These are phyloP conservation scores for Zelostemma sp. DNA, from an alignment of 1,140 invertebrate genomes.

Conservation along the genomic window DNA sequence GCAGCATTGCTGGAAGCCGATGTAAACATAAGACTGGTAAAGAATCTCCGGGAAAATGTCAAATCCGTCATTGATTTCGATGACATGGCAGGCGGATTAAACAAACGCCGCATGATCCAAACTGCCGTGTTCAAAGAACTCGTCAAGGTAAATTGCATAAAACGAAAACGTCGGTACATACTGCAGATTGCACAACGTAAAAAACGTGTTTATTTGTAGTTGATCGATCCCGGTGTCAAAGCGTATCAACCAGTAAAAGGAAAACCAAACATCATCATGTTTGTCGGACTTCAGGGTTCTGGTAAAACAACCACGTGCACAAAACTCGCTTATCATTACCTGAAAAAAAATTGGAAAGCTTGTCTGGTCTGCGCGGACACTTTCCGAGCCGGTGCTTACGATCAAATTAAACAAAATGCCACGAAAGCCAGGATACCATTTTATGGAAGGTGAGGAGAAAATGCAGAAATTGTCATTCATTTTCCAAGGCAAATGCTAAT, in stretches of 20 bases:
- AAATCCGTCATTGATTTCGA: constrained; percentile 98
- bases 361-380: constrained; percentile 99
- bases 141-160: constrained; percentile 89
- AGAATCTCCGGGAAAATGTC: constrained; percentile 98
- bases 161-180: too few relatives aligned
- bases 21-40: constrained; percentile 98
- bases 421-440: constrained; percentile 99
- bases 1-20: constrained; percentile 97
- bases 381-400: constrained; percentile 99
- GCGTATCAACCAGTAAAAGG: constrained; percentile 97
- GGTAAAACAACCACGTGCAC: constrained; percentile 99
- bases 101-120: constrained; percentile 99
- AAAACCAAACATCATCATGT: constrained; percentile 98
- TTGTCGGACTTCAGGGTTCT: constrained; percentile 98
- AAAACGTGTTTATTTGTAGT: constrained; percentile 70
- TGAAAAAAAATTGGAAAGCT: constrained; percentile 99
- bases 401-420: constrained; percentile 99
- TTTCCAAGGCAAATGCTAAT: constrained; percentile 4
- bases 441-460: constrained; percentile 89
- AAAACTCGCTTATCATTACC: constrained; percentile 98
- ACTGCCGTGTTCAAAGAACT: constrained; percentile 99
- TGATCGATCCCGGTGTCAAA: constrained; percentile 98
- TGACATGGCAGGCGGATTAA: constrained; percentile 99
- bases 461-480: neutral
- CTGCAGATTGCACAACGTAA: too few relatives aligned